Percentiles rank a stretch among this genome's conserved stretches.
Conservation (phyloP, 2,113 vertebrate species). For the Pseudorectes ferrugineus region DNA sequence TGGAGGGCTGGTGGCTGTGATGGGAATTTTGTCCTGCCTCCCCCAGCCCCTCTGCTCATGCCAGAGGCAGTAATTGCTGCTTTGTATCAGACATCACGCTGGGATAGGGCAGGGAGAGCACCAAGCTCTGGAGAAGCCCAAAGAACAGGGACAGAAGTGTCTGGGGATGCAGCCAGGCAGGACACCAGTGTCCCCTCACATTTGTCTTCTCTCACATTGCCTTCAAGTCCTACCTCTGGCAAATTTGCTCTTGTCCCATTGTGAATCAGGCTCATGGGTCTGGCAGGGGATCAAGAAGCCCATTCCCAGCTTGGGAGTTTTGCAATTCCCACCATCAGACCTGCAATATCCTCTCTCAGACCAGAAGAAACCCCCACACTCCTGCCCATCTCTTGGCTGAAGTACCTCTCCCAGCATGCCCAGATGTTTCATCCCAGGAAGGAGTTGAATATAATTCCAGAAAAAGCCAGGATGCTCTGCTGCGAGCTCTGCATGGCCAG, state of each 20-base stretch:
- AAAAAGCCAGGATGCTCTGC: background rate
- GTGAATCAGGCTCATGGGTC: background rate
- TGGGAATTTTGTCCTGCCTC: background rate
- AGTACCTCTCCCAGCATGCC: background rate
- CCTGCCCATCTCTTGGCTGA: background rate
- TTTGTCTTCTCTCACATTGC: background rate
- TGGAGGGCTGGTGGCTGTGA: rapidly evolving
- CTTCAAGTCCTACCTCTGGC: background rate
- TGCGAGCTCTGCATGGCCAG: background rate
- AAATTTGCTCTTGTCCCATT: background rate
- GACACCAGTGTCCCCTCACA: rapidly evolving
- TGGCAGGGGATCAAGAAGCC: background rate
- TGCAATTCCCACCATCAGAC: background rate
- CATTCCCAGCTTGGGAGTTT: background rate
- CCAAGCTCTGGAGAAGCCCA: background rate
- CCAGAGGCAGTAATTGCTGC: background rate
- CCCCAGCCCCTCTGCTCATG: background rate
- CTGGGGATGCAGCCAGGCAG: background rate
- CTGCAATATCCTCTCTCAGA: background rate
- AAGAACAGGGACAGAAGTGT: background rate
- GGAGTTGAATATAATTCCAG: background rate
- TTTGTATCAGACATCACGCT: background rate
- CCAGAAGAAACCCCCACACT: background rate
- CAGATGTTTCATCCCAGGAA: background rate
- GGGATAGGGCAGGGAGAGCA: background rate